Base-by-base conservation (phyloP, 2,888 invertebrate genomes). In the Enchytraeus crypticus region DNA sequence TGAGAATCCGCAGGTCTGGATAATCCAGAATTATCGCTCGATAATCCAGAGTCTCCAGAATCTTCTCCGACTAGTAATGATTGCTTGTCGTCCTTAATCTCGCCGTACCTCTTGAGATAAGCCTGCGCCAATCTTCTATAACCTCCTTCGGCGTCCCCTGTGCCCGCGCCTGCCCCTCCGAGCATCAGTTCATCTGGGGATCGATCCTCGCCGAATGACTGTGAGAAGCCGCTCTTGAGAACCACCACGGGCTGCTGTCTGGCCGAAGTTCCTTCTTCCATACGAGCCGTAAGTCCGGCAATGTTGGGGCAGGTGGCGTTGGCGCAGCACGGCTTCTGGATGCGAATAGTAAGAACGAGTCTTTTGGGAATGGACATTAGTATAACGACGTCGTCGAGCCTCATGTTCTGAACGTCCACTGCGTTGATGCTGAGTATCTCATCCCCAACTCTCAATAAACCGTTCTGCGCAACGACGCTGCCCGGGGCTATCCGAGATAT, bases 301-400 rank as follows among this genome's bases (percentile, higher is more conserved):
- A 75, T 68, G 26, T 73, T 70, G 43, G 75, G 74, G 64, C 74
- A 74, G 5, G 73, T 74, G 34, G 73, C 73, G 38, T 67, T 61
- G 43, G 64, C 62, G 43, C 51, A 57, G 54, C 51, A 62, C n/a
- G 53, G 34, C 30, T 57, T 59, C 34, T 70, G 69, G 45, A 76
- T 74, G 56, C 76, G 85, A 67, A 95, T 95, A 71, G 92, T 92
- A 67, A 98, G 84, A 67, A 97, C 87, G 75, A 98, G 84, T 71
- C 97, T 85, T 75, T 95, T 85, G 5, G 98, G 97, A 82, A 98
- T 98, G 75, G 95, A 95, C 92, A 98, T 96, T 74, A 97, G 92
- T 75, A 97, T 92, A 70, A 98, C 98, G 67, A 98, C 98, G 80
- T 98, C 98, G 80, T 98, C 97, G 73, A 98, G 83, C 70, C 92